Evolutionary conservation across 2,888 invertebrate genomes (phyloP).

Genomic region (Salpingus planirostris): DNA sequence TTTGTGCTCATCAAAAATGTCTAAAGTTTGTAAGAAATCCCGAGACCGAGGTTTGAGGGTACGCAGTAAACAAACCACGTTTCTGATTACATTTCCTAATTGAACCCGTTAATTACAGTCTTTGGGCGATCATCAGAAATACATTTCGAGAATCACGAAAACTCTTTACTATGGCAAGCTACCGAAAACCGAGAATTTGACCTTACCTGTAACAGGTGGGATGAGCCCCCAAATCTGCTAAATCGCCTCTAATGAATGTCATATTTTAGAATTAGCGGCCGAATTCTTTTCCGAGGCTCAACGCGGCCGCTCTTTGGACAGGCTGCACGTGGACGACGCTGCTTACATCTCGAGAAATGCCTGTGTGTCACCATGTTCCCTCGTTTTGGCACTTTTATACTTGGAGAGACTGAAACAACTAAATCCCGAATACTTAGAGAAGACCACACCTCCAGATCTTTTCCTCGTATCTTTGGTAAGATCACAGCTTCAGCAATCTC

Average conservation of each 20-base stretch:
- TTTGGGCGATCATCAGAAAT: slow-evolving; percentile 63
- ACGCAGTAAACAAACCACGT: no score
- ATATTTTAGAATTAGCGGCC: slow-evolving; percentile 67
- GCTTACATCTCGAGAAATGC: slow-evolving; percentile 69
- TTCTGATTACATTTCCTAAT: no score
- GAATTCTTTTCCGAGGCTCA: slow-evolving; percentile 73
- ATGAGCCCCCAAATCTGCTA: no score
- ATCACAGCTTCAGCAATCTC: no score
- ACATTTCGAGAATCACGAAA: slow-evolving; percentile 75
- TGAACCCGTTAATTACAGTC: slow-evolving; percentile 1
- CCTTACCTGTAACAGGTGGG: slow-evolving; percentile 73
- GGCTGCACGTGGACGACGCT: slow-evolving; percentile 67
- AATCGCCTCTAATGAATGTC: slow-evolving; percentile 1
- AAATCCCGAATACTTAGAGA: slow-evolving; percentile 75
- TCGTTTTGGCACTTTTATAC: slow-evolving; percentile 88
- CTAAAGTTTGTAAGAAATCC: no score
- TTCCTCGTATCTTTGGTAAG: slow-evolving; percentile 87
- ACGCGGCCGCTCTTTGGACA: slow-evolving; percentile 65
- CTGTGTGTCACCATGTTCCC: slow-evolving; percentile 83
- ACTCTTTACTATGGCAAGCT: slow-evolving; percentile 81
- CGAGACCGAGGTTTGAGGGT: no score
- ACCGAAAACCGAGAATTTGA: slow-evolving; percentile 61
- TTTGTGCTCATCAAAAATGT: no score
- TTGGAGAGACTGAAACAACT: slow-evolving; percentile 76
- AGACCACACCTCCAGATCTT: slow-evolving; percentile 81